These are phyloP conservation scores for Cariama cristata DNA, from an alignment of 2,113 vertebrate genomes.

Conservation along the genomic window DNA sequence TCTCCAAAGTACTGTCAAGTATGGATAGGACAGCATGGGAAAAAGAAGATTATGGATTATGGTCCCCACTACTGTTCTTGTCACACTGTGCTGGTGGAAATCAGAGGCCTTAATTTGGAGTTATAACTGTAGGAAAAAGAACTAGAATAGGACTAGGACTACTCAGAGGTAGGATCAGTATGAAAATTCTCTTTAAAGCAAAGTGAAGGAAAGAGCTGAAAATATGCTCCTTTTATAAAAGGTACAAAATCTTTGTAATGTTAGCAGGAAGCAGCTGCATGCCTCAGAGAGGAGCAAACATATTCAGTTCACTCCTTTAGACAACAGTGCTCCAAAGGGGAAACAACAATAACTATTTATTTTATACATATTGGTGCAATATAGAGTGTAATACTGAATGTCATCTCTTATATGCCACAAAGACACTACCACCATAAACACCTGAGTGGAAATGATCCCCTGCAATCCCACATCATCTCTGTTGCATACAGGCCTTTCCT, in stretches of 20 bases:
- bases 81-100: neutral
- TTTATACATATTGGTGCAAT: neutral
- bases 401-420: constrained; percentile 55
- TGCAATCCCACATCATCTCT: constrained; percentile 40
- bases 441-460: constrained; percentile 53
- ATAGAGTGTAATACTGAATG: neutral
- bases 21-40: neutral
- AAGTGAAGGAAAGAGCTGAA: neutral
- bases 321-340: neutral
- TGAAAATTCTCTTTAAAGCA: neutral
- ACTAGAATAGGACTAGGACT: neutral
- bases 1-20: neutral
- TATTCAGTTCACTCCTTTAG: neutral
- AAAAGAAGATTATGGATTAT: constrained; percentile 15
- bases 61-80: neutral
- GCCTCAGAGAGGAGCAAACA: neutral
- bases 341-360: constrained; percentile 14
- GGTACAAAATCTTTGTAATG: neutral
- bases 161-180: neutral
- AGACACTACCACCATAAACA: constrained; percentile 49
- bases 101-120: neutral
- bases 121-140: neutral
- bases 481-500: constrained; percentile 19
- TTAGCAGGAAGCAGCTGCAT: neutral
- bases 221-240: neutral